Percentiles rank a stretch among this genome's conserved stretches.
phyloP scores from a whole-genome alignment of 2,113 vertebrate genomes.

The Serilophus lunatus region DNA sequence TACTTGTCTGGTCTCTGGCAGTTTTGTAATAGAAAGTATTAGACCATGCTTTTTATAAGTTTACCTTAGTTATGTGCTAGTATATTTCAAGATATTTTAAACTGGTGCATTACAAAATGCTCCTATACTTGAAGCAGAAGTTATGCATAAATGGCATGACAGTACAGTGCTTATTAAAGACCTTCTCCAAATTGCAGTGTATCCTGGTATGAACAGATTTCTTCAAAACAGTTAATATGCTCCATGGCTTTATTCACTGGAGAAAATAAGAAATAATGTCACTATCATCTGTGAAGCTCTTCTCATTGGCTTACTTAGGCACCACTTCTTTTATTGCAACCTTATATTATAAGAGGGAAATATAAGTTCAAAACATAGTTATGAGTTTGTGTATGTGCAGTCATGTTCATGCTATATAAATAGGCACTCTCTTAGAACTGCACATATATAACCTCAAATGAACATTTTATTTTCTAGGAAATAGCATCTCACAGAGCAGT shows the following conservation, averaged over 20 bases:
- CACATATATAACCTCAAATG: not conserved
- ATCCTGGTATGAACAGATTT: not conserved
- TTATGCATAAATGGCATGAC: not conserved
- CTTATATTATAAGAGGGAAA: not conserved
- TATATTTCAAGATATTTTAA: not conserved
- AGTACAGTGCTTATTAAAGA: not conserved
- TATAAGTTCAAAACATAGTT: not conserved
- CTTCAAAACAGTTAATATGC: not conserved
- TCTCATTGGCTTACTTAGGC: not conserved
- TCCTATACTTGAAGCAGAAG: not conserved
- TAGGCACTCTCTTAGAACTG: not conserved
- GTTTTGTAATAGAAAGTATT: not conserved
- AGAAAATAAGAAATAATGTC: not conserved
- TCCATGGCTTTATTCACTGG: not conserved
- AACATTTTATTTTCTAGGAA: not conserved
- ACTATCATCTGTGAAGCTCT: not conserved
- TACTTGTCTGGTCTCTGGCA: not conserved
- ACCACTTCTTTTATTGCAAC: not conserved
- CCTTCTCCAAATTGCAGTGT: not conserved
- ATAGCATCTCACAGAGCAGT: not conserved
- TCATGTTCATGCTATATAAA: accelerated
- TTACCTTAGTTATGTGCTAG: not conserved
- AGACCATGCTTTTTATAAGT: not conserved
- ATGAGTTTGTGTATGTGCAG: not conserved
- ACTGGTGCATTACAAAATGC: not conserved